Conservation (phyloP, 2,888 invertebrate genomes). For the Heliconius cydno region DNA sequence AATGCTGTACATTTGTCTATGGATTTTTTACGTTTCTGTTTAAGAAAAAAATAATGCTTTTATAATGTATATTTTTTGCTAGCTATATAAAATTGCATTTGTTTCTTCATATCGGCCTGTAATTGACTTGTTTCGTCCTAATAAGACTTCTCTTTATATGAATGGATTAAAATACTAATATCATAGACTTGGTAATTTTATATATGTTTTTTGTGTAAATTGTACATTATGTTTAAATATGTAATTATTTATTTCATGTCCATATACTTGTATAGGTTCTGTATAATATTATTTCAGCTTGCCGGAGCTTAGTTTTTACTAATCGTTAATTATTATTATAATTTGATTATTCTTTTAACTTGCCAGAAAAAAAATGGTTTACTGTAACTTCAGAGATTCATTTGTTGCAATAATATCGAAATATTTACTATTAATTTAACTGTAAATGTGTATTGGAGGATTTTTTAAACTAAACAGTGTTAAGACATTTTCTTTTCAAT, state of each 20-base stretch:
- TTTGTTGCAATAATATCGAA: not conserved
- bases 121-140: not conserved
- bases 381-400: not conserved
- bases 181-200: constrained; percentile 40
- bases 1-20: constrained; percentile 17
- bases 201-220: constrained; percentile 39
- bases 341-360: constrained; percentile 53
- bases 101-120: constrained; percentile 3
- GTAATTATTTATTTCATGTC: constrained; percentile 71
- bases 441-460: not conserved
- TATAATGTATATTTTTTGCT: constrained; percentile 3
- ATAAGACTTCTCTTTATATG: constrained; percentile 1
- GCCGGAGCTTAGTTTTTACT: constrained; percentile 66
- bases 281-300: constrained; percentile 59
- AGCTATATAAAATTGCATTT: constrained; percentile 13
- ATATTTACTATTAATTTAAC: not conserved
- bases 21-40: not conserved
- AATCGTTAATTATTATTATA: constrained; percentile 43
- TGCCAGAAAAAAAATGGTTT: constrained; percentile 59
- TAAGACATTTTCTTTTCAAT: not conserved
- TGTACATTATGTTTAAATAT: constrained; percentile 58
- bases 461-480: not conserved
- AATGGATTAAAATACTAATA: constrained; percentile 4
- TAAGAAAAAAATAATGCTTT: not conserved
- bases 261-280: constrained; percentile 57